Base-by-base conservation (phyloP, 1,140 invertebrate species). In the Ooceraea biroi region DNA sequence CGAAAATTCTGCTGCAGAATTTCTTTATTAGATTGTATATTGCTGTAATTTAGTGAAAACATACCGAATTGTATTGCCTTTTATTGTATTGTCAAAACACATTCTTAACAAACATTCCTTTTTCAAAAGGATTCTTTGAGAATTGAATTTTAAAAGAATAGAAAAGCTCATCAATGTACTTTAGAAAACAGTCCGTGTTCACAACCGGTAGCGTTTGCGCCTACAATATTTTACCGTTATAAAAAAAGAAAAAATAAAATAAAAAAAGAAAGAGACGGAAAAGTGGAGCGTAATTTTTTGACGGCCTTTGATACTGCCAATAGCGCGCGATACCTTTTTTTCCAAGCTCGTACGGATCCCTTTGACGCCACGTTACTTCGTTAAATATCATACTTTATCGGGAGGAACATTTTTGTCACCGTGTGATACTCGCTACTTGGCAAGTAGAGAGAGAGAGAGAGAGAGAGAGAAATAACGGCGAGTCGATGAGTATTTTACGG, bases 321-420 rank as follows among this genome's bases (percentile, higher is more conserved):
- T 71, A 46, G 68, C 48, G 27, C 66, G 50, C 41, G 41, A 66
- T 55, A 19, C 68, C 11, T 73, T 55, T 50, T 71, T 86, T 86
- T 83, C 69, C 84, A 86, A 86, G 74, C 77, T 63, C 77, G 68
- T 52, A 25, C 36, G 25, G 50, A 1, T 55, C 60, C 58, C 82
- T 74, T 68, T 65, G 55, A 77, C 58, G 69, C 73, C 52, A 50
- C 61, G 74, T 68, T 85, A 85, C 85, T 80, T 80, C 76, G 76
- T 80, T 80, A 74, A 85, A 85, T 78, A 78, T 82, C 63, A 58
- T 68, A 68, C 36, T 58, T 48, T 36, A 44, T 83, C 78, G 27
- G 44, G 76, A 27, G 25, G 44, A 48, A 71, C n/a, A 68, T 80
- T 80, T 80, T 80, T 80, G 50, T 80, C 52, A 52, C 25, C 36